Evolutionary conservation across 2,113 vertebrate species (phyloP).

Genomic region (Rhineura floridana): DNA sequence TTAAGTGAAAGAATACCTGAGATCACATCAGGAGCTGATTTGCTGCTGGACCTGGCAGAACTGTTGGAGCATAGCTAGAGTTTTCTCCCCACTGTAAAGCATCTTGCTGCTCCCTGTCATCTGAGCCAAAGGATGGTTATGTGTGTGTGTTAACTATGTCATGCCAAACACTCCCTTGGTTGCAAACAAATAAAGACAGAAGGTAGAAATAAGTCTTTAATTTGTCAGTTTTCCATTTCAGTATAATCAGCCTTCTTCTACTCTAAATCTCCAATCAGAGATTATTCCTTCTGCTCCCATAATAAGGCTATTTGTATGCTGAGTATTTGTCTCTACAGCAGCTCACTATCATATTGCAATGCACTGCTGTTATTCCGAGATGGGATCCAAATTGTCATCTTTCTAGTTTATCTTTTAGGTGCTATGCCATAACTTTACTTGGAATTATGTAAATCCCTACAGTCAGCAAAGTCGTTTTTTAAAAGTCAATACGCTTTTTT

Average conservation of each 20-base stretch:
- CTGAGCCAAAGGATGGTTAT: neutral
- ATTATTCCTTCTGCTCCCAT: neutral
- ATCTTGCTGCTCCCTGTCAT: neutral
- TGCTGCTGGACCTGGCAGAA: neutral
- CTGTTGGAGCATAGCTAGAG: neutral
- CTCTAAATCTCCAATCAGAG: neutral
- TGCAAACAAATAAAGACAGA: neutral
- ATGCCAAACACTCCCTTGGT: neutral
- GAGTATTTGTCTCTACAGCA: neutral
- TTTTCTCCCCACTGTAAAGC: neutral
- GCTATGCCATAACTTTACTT: constrained; percentile 9
- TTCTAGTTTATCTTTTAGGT: neutral
- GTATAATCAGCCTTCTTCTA: neutral
- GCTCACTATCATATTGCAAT: neutral
- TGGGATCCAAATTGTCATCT: neutral
- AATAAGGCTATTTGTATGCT: constrained; percentile 15
- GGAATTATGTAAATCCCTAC: constrained; percentile 36
- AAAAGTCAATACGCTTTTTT: constrained; percentile 4
- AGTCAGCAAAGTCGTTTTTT: constrained; percentile 7
- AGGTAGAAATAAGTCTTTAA: neutral
- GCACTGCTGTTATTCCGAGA: neutral
- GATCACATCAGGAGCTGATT: neutral
- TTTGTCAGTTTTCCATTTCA: neutral
- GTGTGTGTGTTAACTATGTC: neutral
- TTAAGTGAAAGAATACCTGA: neutral